phyloP scores from a whole-genome alignment of 2,888 invertebrate genomes.

The Parapristionchus giblindavisi region DNA sequence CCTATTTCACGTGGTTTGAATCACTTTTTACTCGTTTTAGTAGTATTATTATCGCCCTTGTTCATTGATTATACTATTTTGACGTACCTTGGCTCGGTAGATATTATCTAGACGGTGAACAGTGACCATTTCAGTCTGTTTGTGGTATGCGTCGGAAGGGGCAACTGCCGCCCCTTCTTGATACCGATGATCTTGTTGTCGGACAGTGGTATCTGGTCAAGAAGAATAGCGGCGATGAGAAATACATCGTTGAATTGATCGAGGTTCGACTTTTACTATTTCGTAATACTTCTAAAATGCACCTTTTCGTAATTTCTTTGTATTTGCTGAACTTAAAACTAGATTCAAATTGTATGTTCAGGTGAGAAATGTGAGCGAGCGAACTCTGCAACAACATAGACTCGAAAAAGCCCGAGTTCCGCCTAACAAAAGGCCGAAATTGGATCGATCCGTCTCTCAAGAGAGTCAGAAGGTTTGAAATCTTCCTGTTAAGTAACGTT shows the following conservation, averaged over 20 bases:
- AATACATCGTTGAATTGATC: conserved; percentile 1
- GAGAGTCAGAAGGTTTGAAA: background rate
- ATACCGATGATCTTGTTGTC: conserved; percentile 6
- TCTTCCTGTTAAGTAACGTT: background rate
- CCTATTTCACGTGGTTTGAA: background rate
- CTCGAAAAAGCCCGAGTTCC: conserved; percentile 2
- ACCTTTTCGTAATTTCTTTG: background rate
- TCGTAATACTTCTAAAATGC: background rate
- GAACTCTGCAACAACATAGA: background rate
- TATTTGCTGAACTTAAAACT: background rate
- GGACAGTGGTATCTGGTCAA: conserved; percentile 9
- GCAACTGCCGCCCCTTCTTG: conserved; percentile 6
- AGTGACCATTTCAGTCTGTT: background rate
- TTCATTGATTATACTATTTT: too few relatives aligned
- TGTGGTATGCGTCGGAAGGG: background rate
- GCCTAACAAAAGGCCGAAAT: conserved; percentile 11
- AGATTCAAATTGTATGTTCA: background rate
- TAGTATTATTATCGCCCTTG: background rate
- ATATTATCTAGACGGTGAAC: background rate
- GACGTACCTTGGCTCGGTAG: too few relatives aligned
- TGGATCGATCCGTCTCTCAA: conserved; percentile 3
- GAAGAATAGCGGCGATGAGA: background rate
- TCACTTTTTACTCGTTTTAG: background rate
- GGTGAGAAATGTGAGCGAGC: conserved; percentile 30
- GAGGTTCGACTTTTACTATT: conserved; percentile 3